Base-by-base conservation (phyloP, 1,140 invertebrate genomes). In the Harpegnathos saltator region DNA sequence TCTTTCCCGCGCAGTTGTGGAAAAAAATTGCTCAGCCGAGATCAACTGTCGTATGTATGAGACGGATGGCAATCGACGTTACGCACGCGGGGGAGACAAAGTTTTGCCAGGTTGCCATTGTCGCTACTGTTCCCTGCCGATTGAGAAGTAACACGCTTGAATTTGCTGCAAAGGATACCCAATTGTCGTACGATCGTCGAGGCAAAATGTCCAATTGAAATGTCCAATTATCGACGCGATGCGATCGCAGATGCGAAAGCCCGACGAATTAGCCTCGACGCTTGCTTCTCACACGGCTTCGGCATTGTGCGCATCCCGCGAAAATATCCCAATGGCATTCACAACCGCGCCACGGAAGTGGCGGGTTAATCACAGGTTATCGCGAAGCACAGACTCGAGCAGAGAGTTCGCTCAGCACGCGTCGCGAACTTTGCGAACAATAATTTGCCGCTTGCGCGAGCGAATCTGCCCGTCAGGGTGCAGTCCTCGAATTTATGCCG, bases 391-490 rank as follows among this genome's bases (percentile, higher is more conserved):
- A 52, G 24, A 77, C 65, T 66, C 54, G 48, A 15, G 9, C 33
- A 15, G 17, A 1, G 4, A 68, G 7, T 58, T 78, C 17, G 4
- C 50, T 38, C 9, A 56, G 11, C n/a, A 17, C 9, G 48, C 9
- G 48, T 38, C 38, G 61, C 4, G 12, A 52, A 75, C 50, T 75
- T 54, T 65, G n/a, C 15, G 9, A 24, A 54, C 5, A 68, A 68
- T 78, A n/a, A 78, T 62, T 52, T 29, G 3, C 38, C 38, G 38
- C 38, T 44, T 9, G 38, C 3, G 24, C 15, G 3, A 4, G 26
- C 24, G 17, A 48, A 56, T 69, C 63, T 44, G 17, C 14, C n/a
- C 22, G 38, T 26, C 22, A 0, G 15, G n/a, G 14, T 33, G 26
- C 29, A 29, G 38, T 44, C 38, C 38, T 9, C 38, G 38, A 63